Conservation (phyloP, 1,140 invertebrate species). For the Sycophila sp. region DNA sequence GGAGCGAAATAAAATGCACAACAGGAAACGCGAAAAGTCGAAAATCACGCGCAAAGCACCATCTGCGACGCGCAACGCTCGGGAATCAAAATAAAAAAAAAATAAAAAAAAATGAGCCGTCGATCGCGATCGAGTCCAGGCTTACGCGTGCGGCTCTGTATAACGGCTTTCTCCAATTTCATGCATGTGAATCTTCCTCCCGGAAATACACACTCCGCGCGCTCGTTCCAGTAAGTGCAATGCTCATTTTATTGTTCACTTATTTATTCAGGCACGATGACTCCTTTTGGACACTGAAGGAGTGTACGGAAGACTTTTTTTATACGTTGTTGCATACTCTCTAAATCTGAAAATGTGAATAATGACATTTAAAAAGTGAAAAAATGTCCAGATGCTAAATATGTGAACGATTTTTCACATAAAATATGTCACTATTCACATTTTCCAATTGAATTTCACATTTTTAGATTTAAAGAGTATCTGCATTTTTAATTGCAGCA, state of each 20-base stretch:
- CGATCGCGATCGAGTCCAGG: conserved; percentile 1
- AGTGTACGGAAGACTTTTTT: too few species aligned
- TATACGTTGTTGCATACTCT: too few species aligned
- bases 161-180: conserved; percentile 44
- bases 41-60: conserved; percentile 18
- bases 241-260: not conserved
- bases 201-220: not conserved
- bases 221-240: conserved; percentile 17
- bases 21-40: not conserved
- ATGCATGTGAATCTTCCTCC: conserved; percentile 37
- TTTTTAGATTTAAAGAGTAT: too few species aligned
- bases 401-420: too few species aligned
- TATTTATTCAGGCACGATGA: conserved; percentile 7
- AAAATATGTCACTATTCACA: too few species aligned
- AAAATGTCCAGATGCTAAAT: too few species aligned
- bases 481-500: not conserved
- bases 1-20: too few species aligned
- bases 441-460: too few species aligned
- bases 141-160: conserved; percentile 11
- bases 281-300: too few species aligned
- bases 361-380: too few species aligned
- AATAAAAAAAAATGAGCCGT: conserved; percentile 17
- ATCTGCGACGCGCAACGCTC: conserved; percentile 23
- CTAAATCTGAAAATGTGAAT: too few species aligned
- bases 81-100: too few species aligned